Evolutionary conservation across 2,888 invertebrate species (phyloP), one percentile per base, ranked within the genome.

Genomic region (Tachina grossa): DNA sequence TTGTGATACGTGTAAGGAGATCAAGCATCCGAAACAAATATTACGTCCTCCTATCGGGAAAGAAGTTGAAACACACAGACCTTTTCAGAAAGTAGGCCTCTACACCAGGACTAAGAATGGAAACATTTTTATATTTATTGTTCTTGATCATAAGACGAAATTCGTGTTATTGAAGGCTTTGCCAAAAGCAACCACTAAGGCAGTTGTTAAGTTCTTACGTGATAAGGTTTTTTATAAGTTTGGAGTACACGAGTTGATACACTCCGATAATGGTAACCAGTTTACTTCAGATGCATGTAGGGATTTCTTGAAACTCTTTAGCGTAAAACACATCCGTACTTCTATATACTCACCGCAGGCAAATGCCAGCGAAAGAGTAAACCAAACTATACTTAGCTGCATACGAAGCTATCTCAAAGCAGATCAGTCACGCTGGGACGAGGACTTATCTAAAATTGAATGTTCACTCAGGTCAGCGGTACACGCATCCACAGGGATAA

Each of bases 121-220:
- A 6, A 71, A 71, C 3, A 16, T 57, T 0, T 57, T 45, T 22
- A 71, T 71, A 6, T 57, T 57, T 13, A 57, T 71, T 9, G 57
- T 75, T 3, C 39, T 75, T 13, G 76, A 65, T 8, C 76, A 76
- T 14, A 41, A 51, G 8, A 76, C 65, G 1, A 76, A 76, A 65
- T 76, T 76, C 39, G 65, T 68, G 9, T 16, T 68, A 10, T 14
- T 68, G 1, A 68, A 68, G 11, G 68, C 68, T 1, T 5, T 68
- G 39, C 5, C 49, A 13, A 68, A 49, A 68, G 68, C 51, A 4
- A 45, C 45, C 1, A 11, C 45, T 4, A 63, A 10, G 16, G 45
- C 19, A 5, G 19, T 45, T 19, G 13, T 22, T 22, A 22, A 22
- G 22, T 22, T 22, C 2, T 22, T 22, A 2, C 22, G 22, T 1